These are phyloP conservation scores for Agonum fuliginosum DNA, from an alignment of 2,888 invertebrate species.

Conservation along the genomic window DNA sequence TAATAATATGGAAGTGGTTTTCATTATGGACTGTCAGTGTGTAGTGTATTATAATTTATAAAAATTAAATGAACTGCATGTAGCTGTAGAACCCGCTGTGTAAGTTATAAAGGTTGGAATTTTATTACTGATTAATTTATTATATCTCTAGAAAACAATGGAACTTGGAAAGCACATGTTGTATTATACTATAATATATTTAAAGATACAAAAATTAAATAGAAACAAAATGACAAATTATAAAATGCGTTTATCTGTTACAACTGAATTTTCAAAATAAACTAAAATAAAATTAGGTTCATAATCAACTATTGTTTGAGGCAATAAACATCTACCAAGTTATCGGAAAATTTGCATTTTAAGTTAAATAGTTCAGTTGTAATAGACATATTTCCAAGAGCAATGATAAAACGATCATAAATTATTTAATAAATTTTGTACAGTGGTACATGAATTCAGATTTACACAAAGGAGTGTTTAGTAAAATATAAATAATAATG, in stretches of 20 bases:
- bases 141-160: slow-evolving; percentile 52
- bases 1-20: slow-evolving; percentile 58
- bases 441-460: slow-evolving; percentile 14
- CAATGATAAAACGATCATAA: slow-evolving; percentile 22
- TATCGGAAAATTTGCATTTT: neutral
- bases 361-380: slow-evolving; percentile 23
- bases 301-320: neutral
- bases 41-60: slow-evolving; percentile 59
- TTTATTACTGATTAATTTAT: slow-evolving; percentile 60
- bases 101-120: slow-evolving; percentile 54
- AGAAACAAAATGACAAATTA: slow-evolving; percentile 30
- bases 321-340: neutral
- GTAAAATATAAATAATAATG: slow-evolving; percentile 19
- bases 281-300: neutral
- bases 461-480: slow-evolving; percentile 19
- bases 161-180: slow-evolving; percentile 56
- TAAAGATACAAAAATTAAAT: slow-evolving; percentile 29
- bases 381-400: slow-evolving; percentile 14
- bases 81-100: slow-evolving; percentile 51
- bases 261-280: slow-evolving; percentile 43
- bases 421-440: slow-evolving; percentile 48
- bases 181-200: slow-evolving; percentile 53
- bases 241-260: slow-evolving; percentile 24
- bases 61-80: slow-evolving; percentile 57
- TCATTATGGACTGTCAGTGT: slow-evolving; percentile 56